These are phyloP conservation scores for Cathartes aura DNA, from an alignment of 2,113 vertebrate species.

Conservation along the genomic window DNA sequence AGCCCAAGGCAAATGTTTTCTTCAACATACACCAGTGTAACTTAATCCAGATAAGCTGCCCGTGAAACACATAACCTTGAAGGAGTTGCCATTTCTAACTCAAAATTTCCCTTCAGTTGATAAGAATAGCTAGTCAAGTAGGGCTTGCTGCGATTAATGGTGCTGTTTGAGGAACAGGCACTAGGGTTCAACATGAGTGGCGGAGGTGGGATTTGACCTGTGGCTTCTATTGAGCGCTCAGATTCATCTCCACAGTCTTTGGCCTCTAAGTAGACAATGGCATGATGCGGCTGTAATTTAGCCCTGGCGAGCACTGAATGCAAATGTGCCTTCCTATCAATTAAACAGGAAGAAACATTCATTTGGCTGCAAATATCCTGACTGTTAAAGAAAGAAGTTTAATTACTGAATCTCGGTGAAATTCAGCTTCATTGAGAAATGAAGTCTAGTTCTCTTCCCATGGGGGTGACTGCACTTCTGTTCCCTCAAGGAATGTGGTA, in stretches of 20 bases:
- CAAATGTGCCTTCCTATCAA: slow-evolving; percentile 1
- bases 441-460: slow-evolving; percentile 2
- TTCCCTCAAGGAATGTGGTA: not conserved
- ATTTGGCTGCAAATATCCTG: slow-evolving; percentile 10
- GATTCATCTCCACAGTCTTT: not conserved
- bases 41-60: not conserved
- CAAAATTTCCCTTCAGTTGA: not conserved
- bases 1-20: not conserved
- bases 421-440: slow-evolving; percentile 19
- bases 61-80: not conserved
- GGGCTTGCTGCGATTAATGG: fast-evolving
- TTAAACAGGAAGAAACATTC: not conserved
- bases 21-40: fast-evolving
- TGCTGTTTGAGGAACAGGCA: not conserved
- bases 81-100: not conserved
- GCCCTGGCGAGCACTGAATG: not conserved
- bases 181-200: fast-evolving
- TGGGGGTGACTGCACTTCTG: slow-evolving; percentile 8
- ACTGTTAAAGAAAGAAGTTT: slow-evolving; percentile 15
- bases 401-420: slow-evolving; percentile 34
- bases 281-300: not conserved
- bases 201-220: not conserved
- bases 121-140: not conserved
- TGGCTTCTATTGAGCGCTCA: fast-evolving
- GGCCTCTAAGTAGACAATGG: not conserved